Conservation (phyloP, 2,797 vertebrate species). For the Podarcis siculus region DNA sequence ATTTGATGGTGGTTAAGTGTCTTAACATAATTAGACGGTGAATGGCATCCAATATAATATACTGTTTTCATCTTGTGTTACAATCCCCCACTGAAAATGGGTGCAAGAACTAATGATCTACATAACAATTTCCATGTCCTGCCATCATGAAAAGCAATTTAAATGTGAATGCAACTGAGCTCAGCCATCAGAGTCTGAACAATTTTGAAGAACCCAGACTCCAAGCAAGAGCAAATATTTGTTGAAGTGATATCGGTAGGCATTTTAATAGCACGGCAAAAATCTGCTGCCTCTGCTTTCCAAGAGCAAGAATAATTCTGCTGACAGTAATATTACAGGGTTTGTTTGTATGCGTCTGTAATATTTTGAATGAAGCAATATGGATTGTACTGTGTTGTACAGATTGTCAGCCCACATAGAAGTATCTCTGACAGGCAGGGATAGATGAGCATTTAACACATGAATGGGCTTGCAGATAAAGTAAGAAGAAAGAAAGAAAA, state of each 20-base stretch:
- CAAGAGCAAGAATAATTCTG: slow-evolving; percentile 26
- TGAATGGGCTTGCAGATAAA: slow-evolving; percentile 31
- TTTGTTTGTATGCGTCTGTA: slow-evolving; percentile 13
- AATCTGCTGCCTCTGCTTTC: slow-evolving; percentile 16
- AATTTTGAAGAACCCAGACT: slow-evolving; percentile 7
- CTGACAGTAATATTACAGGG: slow-evolving; percentile 13
- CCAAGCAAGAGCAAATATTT: slow-evolving; percentile 33
- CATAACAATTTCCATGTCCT: neutral
- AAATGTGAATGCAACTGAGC: neutral
- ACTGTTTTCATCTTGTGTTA: neutral
- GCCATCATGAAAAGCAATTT: neutral
- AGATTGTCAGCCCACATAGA: neutral
- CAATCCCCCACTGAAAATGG: neutral
- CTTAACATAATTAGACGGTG: neutral
- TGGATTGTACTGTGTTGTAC: neutral
- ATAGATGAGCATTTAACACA: slow-evolving; percentile 33
- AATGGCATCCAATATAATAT: neutral
- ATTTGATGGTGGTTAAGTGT: neutral
- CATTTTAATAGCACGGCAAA: slow-evolving; percentile 42
- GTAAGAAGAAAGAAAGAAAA: neutral
- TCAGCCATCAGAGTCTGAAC: neutral
- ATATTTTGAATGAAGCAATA: slow-evolving; percentile 40
- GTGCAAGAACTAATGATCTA: neutral
- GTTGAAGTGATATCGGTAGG: neutral
- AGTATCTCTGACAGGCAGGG: slow-evolving; percentile 17